Percentiles rank a stretch among this genome's conserved stretches.
phyloP scores from a whole-genome alignment of 2,113 vertebrate species.

The Calidris pugnax region DNA sequence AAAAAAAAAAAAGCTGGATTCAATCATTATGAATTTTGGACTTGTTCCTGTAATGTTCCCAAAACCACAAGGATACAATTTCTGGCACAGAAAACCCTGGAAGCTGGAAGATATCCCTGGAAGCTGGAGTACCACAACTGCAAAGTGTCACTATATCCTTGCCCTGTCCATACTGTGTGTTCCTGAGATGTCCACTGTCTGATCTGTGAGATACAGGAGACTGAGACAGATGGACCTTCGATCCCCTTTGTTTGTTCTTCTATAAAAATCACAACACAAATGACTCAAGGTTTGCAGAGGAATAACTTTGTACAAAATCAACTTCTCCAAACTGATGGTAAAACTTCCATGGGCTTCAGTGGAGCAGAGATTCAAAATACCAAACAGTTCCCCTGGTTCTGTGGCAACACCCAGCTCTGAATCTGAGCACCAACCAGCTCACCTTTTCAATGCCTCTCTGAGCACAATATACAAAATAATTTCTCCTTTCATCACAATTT shows the following conservation, averaged over 20 bases:
- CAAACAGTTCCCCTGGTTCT: neutral
- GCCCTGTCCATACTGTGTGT: neutral
- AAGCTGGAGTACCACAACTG: neutral
- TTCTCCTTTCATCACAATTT: neutral
- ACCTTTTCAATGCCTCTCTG: neutral
- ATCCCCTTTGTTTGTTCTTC: neutral
- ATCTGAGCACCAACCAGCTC: neutral
- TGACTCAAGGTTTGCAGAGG: neutral
- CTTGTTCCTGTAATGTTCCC: neutral
- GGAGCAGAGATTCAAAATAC: neutral
- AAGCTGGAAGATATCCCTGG: neutral
- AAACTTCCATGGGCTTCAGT: neutral
- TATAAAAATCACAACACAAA: neutral
- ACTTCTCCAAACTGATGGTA: neutral
- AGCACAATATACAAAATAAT: neutral
- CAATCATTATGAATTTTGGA: neutral
- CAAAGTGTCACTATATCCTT: neutral
- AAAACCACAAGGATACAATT: constrained; percentile 3
- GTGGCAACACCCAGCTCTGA: neutral
- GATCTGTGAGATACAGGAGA: neutral
- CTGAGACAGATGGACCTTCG: neutral
- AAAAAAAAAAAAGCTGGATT: neutral
- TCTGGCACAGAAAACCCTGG: neutral
- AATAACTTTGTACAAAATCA: neutral
- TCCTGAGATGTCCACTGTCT: rapidly evolving